Conservation (phyloP, 2,888 invertebrate species). For the Diarsia brunnea region DNA sequence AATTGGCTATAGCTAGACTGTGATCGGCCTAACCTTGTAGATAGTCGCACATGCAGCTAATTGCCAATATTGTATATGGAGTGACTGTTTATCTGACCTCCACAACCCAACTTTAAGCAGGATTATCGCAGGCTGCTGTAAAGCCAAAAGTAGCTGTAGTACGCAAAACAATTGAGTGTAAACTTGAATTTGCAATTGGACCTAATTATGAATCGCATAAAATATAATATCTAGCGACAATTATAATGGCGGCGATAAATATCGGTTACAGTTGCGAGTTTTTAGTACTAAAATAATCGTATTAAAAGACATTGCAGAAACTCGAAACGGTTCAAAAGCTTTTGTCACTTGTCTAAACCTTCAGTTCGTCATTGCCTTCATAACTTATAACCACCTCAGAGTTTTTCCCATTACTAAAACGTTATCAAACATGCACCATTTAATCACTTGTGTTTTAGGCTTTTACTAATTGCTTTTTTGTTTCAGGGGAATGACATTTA, state of each 20-base stretch:
- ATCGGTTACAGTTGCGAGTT: neutral
- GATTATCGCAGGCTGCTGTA: neutral
- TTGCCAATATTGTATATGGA: neutral
- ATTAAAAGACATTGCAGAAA: neutral
- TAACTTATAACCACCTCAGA: constrained; percentile 1
- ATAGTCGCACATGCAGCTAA: neutral
- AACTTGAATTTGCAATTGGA: neutral
- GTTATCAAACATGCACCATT: neutral
- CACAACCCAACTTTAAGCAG: neutral
- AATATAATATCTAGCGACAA: neutral
- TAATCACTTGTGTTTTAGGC: neutral
- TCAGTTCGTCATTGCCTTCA: neutral
- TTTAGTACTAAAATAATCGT: neutral
- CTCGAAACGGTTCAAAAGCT: neutral
- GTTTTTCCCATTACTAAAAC: neutral
- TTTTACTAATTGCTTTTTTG: neutral
- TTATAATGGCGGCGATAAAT: neutral
- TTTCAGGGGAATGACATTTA: neutral
- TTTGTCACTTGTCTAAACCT: neutral
- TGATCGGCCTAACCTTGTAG: neutral
- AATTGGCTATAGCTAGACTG: neutral
- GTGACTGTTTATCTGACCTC: neutral
- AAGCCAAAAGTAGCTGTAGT: no score
- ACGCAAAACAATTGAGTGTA: neutral
- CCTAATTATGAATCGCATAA: neutral